Conservation (phyloP, 2,888 invertebrate species). For the Idaea biselata region DNA sequence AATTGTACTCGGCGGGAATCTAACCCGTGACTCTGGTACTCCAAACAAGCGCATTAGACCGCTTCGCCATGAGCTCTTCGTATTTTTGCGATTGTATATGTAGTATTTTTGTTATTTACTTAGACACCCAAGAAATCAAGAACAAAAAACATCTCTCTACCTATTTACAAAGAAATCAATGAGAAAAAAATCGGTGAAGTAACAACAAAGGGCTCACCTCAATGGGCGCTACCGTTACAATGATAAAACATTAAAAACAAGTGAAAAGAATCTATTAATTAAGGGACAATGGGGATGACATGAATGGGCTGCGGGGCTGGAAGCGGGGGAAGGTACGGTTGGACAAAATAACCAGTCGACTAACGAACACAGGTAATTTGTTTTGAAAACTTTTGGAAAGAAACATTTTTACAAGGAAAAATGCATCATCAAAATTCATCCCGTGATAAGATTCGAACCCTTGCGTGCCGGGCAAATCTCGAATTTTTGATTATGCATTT, state of each 20-base stretch:
- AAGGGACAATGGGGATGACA: slow-evolving; percentile 48
- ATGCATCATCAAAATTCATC: too few relatives aligned
- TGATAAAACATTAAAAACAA: slow-evolving; percentile 36
- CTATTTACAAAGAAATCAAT: neutral
- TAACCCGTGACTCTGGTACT: too few relatives aligned
- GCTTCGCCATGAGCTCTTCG: too few relatives aligned
- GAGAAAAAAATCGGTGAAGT: neutral
- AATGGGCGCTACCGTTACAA: slow-evolving; percentile 25
- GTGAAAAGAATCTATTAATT: slow-evolving; percentile 66
- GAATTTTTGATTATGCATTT: too few relatives aligned
- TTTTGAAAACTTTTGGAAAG: too few relatives aligned
- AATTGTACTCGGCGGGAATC: too few relatives aligned
- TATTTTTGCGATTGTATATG: too few relatives aligned
- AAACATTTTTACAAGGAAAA: too few relatives aligned
- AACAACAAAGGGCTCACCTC: slow-evolving; percentile 17
- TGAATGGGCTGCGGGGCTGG: slow-evolving; percentile 37
- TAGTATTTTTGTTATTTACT: neutral
- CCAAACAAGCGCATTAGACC: too few relatives aligned
- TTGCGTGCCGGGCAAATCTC: too few relatives aligned
- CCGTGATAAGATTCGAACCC: too few relatives aligned
- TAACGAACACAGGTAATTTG: neutral
- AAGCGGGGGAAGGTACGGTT: slow-evolving; percentile 7
- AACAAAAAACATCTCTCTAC: neutral
- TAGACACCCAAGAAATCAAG: neutral
- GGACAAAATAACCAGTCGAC: neutral